phyloP scores from a whole-genome alignment of 2,888 invertebrate genomes.

The Asteroscopus sphinx region DNA sequence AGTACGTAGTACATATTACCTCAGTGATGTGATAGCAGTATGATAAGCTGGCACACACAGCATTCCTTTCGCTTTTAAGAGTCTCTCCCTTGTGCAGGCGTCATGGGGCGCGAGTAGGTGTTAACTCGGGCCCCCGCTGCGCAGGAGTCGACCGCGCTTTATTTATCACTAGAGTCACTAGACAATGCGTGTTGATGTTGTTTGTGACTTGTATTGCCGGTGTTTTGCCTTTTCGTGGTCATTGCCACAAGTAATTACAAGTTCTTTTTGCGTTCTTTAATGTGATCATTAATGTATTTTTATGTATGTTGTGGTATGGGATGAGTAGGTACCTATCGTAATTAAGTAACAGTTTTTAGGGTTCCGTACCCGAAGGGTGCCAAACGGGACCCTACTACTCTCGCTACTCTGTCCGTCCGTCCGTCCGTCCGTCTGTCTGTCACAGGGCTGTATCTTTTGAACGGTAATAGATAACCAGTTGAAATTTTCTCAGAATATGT shows the following conservation, averaged over 20 bases:
- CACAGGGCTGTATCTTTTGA: too few species aligned
- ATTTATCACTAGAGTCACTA: constrained; percentile 46
- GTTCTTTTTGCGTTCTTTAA: constrained; percentile 42
- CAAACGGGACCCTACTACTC: too few species aligned
- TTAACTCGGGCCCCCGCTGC: constrained; percentile 75
- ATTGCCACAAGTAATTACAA: constrained; percentile 42
- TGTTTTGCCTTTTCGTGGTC: constrained; percentile 31
- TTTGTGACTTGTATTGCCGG: constrained; percentile 26
- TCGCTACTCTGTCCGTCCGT: too few species aligned
- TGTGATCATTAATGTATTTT: constrained; percentile 24
- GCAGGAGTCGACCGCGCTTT: constrained; percentile 48
- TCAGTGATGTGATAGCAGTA: constrained; percentile 10
- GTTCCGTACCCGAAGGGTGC: too few species aligned
- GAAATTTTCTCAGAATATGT: too few species aligned
- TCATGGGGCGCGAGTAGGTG: constrained; percentile 75
- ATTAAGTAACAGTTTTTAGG: too few species aligned
- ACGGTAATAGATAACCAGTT: too few species aligned
- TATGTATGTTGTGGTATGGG: constrained; percentile 15
- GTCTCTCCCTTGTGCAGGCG: constrained; percentile 25
- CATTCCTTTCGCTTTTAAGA: constrained; percentile 16
- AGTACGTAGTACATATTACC: too few species aligned
- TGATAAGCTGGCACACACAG: constrained; percentile 23
- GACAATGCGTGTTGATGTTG: constrained; percentile 43
- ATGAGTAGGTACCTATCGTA: constrained; percentile 3
- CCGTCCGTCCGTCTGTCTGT: too few species aligned